These are phyloP conservation scores for Proterorhinus semilunaris DNA, from an alignment of 2,113 vertebrate species.

Conservation along the genomic window DNA sequence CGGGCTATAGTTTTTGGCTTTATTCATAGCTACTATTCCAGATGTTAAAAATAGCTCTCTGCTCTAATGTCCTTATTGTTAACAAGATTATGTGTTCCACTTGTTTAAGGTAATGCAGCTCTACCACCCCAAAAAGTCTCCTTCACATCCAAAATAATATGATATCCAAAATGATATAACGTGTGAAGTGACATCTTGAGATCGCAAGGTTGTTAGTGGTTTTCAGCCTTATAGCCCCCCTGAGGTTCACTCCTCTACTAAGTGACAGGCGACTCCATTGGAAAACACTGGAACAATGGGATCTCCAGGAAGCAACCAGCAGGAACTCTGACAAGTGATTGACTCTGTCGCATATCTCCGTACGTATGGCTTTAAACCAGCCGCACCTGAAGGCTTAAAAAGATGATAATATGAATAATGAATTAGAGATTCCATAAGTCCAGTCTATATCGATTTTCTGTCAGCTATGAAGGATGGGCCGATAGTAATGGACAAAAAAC, in stretches of 20 bases:
- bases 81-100: no score
- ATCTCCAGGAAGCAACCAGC: slow-evolving; percentile 16
- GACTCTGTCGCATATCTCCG: neutral
- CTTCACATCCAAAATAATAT: neutral
- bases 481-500: slow-evolving; percentile 30
- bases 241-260: slow-evolving; percentile 9
- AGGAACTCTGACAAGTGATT: neutral
- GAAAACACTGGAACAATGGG: slow-evolving; percentile 1
- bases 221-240: slow-evolving; percentile 40
- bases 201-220: slow-evolving; percentile 51
- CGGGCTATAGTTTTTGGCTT: no score
- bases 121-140: neutral
- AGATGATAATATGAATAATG: slow-evolving; percentile 11
- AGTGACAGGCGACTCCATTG: slow-evolving; percentile 21
- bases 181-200: slow-evolving; percentile 42
- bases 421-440: neutral
- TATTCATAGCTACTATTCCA: no score
- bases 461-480: slow-evolving; percentile 23
- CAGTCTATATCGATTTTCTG: slow-evolving; percentile 24
- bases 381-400: slow-evolving; percentile 10
- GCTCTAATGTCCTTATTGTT: no score
- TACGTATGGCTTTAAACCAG: slow-evolving; percentile 13
- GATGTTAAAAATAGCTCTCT: no score
- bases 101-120: no score
- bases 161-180: slow-evolving; percentile 36